Evolutionary conservation across 2,797 vertebrate genomes (phyloP).

Genomic region (Pseudomugil gertrudae): DNA sequence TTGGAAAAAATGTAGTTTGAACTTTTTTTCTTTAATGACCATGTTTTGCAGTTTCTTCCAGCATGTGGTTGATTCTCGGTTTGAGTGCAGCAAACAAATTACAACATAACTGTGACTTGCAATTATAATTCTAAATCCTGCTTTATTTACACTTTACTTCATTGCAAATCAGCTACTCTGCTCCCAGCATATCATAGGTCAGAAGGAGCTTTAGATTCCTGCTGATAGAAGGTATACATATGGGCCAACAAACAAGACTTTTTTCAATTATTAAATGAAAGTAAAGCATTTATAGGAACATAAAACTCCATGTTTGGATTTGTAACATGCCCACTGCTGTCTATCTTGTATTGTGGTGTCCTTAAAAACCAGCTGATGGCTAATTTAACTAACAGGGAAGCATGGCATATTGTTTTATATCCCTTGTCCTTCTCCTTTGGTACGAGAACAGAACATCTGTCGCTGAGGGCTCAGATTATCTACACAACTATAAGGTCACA

Average conservation of each 20-base stretch:
- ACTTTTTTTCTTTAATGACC: neutral
- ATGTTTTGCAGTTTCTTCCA: neutral
- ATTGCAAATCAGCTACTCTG: neutral
- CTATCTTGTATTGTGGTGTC: neutral
- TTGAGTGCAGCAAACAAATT: neutral
- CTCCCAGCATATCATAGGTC: neutral
- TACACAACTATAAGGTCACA: constrained; percentile 54
- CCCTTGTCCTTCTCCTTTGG: constrained; percentile 35
- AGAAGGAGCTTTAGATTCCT: no score
- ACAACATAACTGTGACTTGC: neutral
- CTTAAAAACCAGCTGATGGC: constrained; percentile 17
- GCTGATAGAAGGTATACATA: no score
- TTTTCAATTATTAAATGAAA: neutral
- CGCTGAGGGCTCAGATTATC: constrained; percentile 56
- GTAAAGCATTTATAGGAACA: no score
- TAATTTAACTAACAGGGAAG: constrained; percentile 27
- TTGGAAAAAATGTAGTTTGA: neutral
- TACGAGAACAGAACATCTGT: constrained; percentile 64
- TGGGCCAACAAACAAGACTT: neutral
- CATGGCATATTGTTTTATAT: constrained; percentile 41
- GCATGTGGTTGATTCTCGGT: neutral
- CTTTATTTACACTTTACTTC: neutral
- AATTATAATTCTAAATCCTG: neutral
- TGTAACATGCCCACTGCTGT: neutral
- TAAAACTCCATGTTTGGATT: neutral